These are phyloP conservation scores for Cardiocondyla obscurior DNA, from an alignment of 1,140 invertebrate species.

Conservation along the genomic window DNA sequence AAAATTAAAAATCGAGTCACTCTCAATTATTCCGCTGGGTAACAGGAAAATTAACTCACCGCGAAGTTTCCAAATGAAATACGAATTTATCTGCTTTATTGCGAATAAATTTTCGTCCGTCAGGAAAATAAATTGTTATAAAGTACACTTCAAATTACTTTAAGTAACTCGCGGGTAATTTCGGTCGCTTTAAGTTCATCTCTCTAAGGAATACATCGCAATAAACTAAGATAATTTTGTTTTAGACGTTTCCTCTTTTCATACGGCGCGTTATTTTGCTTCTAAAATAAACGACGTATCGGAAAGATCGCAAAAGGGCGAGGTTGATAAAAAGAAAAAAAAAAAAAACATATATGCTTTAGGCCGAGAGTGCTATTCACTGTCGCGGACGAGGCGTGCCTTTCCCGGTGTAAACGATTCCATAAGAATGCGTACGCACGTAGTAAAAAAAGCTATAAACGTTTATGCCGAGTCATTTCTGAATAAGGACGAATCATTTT, in stretches of 20 bases:
- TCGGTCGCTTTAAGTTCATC: too few relatives aligned
- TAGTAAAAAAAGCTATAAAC: neutral
- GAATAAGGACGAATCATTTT: slow-evolving; percentile 3
- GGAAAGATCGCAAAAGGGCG: neutral
- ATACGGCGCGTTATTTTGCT: neutral
- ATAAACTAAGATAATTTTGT: too few relatives aligned
- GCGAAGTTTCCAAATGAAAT: too few relatives aligned
- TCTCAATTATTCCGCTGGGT: too few relatives aligned
- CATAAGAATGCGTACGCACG: neutral
- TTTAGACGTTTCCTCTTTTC: neutral
- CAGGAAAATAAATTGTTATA: too few relatives aligned
- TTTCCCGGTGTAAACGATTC: slow-evolving; percentile 12
- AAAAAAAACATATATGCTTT: slow-evolving; percentile 10
- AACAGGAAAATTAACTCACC: too few relatives aligned
- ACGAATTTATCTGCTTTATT: too few relatives aligned
- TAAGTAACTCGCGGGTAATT: too few relatives aligned
- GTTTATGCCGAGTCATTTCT: neutral
- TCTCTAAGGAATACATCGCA: too few relatives aligned
- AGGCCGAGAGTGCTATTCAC: neutral
- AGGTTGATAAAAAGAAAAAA: neutral
- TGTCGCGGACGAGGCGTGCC: neutral
- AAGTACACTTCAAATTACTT: too few relatives aligned
- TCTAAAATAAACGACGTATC: neutral
- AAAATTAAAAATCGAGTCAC: too few relatives aligned
- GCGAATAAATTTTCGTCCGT: too few relatives aligned